Base-by-base conservation (phyloP, 2,888 invertebrate species). In the Idaea aversata region DNA sequence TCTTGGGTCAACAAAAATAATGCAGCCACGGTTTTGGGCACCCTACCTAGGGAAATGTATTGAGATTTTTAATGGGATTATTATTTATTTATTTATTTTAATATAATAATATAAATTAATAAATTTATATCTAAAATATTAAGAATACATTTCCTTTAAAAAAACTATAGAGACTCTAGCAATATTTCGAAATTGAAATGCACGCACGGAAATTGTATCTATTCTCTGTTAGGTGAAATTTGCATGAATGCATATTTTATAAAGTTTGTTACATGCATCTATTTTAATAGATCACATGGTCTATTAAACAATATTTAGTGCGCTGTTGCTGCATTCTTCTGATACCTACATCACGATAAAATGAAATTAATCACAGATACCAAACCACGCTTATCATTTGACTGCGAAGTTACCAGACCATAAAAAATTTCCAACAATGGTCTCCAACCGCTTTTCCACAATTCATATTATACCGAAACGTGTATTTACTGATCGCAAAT, bases 361-460 rank as follows among this genome's bases (percentile, higher is more conserved):
- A 78, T 73, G 71, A 70, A 73, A 79, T 78, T 72, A 74, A 80
- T 75, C 75, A 73, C 71, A 72, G 72, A 75, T 68, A 66, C 74
- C 73, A 75, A 78, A 73, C 77, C 76, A 72, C 75, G 71, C 75
- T 75, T 79, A 76, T 78, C 62, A 70, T 75, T 79, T 77, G 71
- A 72, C 70, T 71, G 71, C 73, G 70, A 75, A 78, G 69, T 67
- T 76, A 73, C 72, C 74, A 78, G 77, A 80, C 78, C 77, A 73
- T 79, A 70, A 77, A 78, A 67, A 75, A 72, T 73, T 72, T 62
- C 72, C 68, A 72, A 77, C 77, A 77, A 80, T 76, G 72, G 61
- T 66, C 7, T 63, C 67, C 66, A 67, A 68, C 70, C 66, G 70
- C 67, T 71, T 69, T 72, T 66, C 73, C 71, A 70, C 73, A 71